Base-by-base conservation (phyloP, 2,888 invertebrate genomes). In the Phyto melanocephala region DNA sequence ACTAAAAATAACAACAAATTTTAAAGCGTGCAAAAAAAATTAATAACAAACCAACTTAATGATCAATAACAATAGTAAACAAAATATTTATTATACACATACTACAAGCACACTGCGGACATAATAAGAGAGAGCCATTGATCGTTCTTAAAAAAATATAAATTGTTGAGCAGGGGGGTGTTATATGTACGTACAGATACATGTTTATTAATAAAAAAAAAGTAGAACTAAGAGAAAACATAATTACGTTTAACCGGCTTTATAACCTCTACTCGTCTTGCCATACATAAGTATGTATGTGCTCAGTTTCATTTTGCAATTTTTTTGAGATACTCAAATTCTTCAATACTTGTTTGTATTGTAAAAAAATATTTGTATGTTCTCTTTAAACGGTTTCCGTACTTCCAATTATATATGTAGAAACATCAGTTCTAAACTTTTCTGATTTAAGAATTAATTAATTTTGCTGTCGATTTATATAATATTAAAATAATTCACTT, bases 211-310 rank as follows among this genome's bases (percentile, higher is more conserved):
- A 24, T n/a, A 11, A 11, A 67, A 7, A 33, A 11, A 70, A 45
- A 28, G 1, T 11, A 35, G 22, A 15, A 24, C n/a, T 52, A n/a
- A 35, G 45, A 35, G 42, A 0, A 68, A 54, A 42, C 5, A 11
- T 15, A 15, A 6, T 0, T 28, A n/a, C 17, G 17, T 72, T 62
- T 28, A 47, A 56, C 63, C 68, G 74, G 68, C 63, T 62, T 52
- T 20, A 60, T 70, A 45, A 50, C 35, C 52, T 60, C 80, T 76
- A 81, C 80, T 76, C 80, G 76, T 81, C n/a, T n/a, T n/a, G n/a
- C n/a, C n/a, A n/a, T n/a, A n/a, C n/a, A n/a, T n/a, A n/a, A n/a
- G n/a, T n/a, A n/a, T n/a, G n/a, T n/a, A n/a, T n/a, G n/a, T n/a
- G n/a, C n/a, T n/a, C n/a, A n/a, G n/a, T n/a, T n/a, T n/a, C n/a